Percentiles rank a stretch among this genome's conserved stretches.
Evolutionary conservation across 2,113 vertebrate genomes (phyloP).

Genomic region (Megalops atlanticus): DNA sequence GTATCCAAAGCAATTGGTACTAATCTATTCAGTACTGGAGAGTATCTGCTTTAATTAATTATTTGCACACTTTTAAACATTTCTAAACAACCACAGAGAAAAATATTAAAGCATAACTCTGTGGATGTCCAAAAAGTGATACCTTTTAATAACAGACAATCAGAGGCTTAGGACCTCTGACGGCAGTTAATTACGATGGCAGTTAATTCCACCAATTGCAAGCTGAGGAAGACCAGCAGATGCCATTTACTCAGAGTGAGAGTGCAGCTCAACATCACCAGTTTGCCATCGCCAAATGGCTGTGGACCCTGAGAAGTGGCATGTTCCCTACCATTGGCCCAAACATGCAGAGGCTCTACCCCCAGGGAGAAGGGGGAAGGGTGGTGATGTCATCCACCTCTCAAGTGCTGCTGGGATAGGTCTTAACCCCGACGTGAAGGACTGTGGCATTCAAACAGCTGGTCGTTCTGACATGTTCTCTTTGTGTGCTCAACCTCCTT

Average conservation of each 20-base stretch:
- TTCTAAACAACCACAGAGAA: background rate
- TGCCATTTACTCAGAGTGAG: no score
- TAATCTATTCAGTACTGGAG: no score
- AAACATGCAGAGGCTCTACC: background rate
- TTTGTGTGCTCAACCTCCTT: conserved; percentile 46
- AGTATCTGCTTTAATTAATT: no score
- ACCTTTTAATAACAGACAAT: background rate
- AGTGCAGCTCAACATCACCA: background rate
- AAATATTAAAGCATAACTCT: background rate
- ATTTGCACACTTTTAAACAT: no score
- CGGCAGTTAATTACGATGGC: no score
- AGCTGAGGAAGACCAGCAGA: background rate
- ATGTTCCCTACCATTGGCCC: background rate
- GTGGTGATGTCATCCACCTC: conserved; percentile 63
- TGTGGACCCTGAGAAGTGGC: background rate
- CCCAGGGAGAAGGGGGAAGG: background rate
- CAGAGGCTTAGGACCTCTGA: background rate
- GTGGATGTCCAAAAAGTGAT: background rate
- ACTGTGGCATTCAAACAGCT: conserved; percentile 60
- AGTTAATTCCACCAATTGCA: background rate
- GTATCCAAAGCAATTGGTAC: no score
- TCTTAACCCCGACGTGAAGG: conserved; percentile 54
- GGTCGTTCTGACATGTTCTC: conserved; percentile 49
- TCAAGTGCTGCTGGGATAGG: conserved; percentile 48
- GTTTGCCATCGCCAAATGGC: background rate